Base-by-base conservation (phyloP, 2,113 vertebrate species). In the Phalacrocorax pelagicus region DNA sequence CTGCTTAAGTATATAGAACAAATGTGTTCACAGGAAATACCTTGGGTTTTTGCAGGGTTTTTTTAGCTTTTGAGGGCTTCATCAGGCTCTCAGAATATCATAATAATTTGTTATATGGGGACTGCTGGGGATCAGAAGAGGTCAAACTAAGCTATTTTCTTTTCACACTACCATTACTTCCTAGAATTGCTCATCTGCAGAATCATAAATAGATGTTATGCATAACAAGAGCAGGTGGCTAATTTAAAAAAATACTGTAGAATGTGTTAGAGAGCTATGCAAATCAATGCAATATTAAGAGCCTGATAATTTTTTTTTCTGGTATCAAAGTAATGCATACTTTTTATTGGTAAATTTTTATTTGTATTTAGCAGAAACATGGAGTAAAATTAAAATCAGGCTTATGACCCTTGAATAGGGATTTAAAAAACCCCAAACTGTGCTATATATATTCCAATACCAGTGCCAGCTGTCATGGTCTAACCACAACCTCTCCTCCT, bases 161-260 rank as follows among this genome's bases (percentile, higher is more conserved):
- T 91, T 86, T 70, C 27, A 70, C 0, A 1, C 32, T 86, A 36
- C 11, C n/a, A 51, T 62, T 66, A 52, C 46, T 78, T 92, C 47
- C 51, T 38, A 38, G 46, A 70, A 86, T 72, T 89, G 34, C 12
- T 86, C 67, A 77, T 62, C 46, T 94, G 62, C 27, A 86, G 72
- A 90, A 38, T 63, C 58, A 69, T 89, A 95, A 91, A 81, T 84
- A 88, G 46, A 78, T 74, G 22, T 24, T 86, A 70, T 49, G 29
- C 36, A 36, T 40, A 83, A 73, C 32, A 65, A 83, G 34, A 92
- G 42, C 55, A 90, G 75, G 88, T 83, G 77, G 67, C 14, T 86
- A 94, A 88, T 95, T 86, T 38, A 81, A 88, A 93, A 93, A 92
- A 78, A 30, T 62, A 66, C 22, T 42, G 24, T 62, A 54, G 46